Conservation (phyloP, 2,113 vertebrate genomes). For the Drymodes brunneopygia region DNA sequence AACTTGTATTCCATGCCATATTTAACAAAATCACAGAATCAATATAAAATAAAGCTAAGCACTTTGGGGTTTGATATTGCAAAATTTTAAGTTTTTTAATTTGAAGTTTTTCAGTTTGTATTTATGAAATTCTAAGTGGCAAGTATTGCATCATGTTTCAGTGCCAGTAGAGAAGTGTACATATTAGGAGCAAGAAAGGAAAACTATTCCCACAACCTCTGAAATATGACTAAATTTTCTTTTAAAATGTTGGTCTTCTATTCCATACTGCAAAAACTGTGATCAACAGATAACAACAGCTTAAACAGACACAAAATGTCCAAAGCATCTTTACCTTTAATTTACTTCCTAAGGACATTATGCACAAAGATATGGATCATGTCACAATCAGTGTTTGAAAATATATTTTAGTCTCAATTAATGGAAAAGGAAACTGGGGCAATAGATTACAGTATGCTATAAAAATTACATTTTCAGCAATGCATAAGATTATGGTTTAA, state of each 20-base stretch:
- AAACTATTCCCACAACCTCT: background rate
- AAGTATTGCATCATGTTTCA: background rate
- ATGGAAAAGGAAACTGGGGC: background rate
- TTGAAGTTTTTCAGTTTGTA: background rate
- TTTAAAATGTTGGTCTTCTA: background rate
- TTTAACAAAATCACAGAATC: slow-evolving; percentile 1
- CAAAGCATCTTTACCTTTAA: background rate
- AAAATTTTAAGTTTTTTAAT: background rate
- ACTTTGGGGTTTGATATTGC: background rate
- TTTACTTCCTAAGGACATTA: background rate
- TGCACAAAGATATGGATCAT: background rate
- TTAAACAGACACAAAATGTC: background rate
- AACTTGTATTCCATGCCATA: background rate
- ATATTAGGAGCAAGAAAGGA: background rate
- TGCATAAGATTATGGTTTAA: background rate
- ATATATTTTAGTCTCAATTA: background rate
- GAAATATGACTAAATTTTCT: background rate
- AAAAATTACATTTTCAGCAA: background rate
- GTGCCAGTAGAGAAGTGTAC: background rate
- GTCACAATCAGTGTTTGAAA: background rate
- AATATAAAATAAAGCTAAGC: background rate
- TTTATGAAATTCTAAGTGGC: slow-evolving; percentile 42
- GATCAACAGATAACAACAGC: background rate
- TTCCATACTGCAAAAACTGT: background rate
- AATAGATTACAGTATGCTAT: background rate